A percentile compares a stretch with the other conserved stretches of the same genome.
Conservation (phyloP, 2,797 vertebrate species). For the Australoheros facetus region DNA sequence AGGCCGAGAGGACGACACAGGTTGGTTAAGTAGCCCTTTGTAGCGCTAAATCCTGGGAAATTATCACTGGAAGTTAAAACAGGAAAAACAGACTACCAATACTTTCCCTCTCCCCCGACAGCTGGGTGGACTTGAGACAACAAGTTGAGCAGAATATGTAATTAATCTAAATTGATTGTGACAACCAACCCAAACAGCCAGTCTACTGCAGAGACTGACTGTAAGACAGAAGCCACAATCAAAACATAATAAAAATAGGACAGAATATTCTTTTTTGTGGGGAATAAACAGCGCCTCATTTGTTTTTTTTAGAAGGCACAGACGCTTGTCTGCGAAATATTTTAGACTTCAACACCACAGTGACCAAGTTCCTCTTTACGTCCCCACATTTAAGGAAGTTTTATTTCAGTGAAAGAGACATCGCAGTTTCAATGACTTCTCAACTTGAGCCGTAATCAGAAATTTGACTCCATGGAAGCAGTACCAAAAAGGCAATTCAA, state of each 20-base stretch:
- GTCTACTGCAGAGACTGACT: constrained; percentile 73
- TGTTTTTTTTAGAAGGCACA: background rate
- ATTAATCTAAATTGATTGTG: constrained; percentile 24
- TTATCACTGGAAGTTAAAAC: background rate
- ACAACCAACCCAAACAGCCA: constrained; percentile 42
- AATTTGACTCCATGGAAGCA: constrained; percentile 77
- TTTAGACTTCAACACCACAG: constrained; percentile 1
- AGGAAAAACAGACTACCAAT: constrained; percentile 1
- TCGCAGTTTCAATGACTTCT: constrained; percentile 16
- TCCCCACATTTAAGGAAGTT: constrained; percentile 6
- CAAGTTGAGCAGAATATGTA: background rate
- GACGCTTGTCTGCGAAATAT: background rate
- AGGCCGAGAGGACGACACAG: constrained; percentile 23
- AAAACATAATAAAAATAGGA: constrained; percentile 18
- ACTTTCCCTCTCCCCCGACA: constrained; percentile 11
- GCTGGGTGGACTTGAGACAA: constrained; percentile 1
- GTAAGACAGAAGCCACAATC: constrained; percentile 36
- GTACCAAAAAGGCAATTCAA: constrained; percentile 73
- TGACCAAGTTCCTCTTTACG: constrained; percentile 9
- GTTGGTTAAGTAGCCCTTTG: constrained; percentile 6
- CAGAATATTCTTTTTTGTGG: background rate
- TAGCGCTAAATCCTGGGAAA: constrained; percentile 16
- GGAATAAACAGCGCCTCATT: background rate
- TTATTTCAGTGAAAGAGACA: constrained; percentile 13
- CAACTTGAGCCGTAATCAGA: constrained; percentile 68